A percentile compares a stretch with the other conserved stretches of the same genome.
These are phyloP conservation scores for Microctenopoma steveboyesi DNA, from an alignment of 2,797 vertebrate species.

Conservation along the genomic window DNA sequence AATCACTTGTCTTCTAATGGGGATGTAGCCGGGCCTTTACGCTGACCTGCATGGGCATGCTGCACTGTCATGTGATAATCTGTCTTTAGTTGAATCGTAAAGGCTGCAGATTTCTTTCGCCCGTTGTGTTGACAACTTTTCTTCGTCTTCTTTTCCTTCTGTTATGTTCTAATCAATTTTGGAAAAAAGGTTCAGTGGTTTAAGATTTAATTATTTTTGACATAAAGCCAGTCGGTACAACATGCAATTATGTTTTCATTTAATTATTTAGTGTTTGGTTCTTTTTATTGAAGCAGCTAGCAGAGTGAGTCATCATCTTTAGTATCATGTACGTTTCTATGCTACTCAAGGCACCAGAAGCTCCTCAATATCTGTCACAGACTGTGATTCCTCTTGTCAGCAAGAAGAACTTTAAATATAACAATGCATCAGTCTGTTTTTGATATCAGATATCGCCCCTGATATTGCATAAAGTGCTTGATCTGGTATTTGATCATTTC, in stretches of 20 bases:
- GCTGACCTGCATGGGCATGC: conserved; percentile 21
- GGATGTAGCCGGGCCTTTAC: conserved; percentile 20
- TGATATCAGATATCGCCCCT: no score
- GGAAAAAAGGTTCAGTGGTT: no score
- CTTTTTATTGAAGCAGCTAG: background rate
- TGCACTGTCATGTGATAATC: conserved; percentile 21
- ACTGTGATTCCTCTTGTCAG: no score
- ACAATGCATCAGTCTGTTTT: no score
- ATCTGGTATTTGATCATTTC: no score
- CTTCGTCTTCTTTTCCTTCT: no score
- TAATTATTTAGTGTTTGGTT: background rate
- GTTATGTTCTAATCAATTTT: no score
- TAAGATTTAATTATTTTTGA: background rate
- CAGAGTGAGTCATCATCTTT: background rate
- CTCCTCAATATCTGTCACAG: no score
- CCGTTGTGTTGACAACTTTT: background rate
- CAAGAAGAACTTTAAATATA: no score
- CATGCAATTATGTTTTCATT: conserved; percentile 11
- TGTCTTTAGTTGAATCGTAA: conserved; percentile 13
- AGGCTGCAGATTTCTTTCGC: conserved; percentile 6
- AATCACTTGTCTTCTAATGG: conserved; percentile 42
- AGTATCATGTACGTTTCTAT: no score
- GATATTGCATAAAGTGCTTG: no score
- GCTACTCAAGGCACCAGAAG: no score
- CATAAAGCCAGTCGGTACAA: conserved; percentile 35